These are phyloP conservation scores for Chironomus riparius DNA, from an alignment of 2,888 invertebrate genomes.

Conservation along the genomic window DNA sequence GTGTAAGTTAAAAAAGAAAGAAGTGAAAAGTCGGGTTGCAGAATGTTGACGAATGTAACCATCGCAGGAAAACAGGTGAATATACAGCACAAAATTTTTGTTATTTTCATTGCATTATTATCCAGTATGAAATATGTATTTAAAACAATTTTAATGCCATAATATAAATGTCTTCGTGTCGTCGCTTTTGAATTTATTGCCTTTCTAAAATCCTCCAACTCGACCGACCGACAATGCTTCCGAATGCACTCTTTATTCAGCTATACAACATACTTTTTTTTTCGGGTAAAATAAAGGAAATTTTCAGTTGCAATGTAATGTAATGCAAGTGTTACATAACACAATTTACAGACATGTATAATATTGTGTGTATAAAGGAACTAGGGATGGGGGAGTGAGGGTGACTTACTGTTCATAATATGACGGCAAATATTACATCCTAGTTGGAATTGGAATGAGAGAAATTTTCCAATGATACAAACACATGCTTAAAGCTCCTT, in stretches of 20 bases:
- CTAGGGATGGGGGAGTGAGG: too few relatives aligned
- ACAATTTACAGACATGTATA: constrained; percentile 3
- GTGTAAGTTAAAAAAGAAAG: neutral
- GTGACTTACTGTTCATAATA: too few relatives aligned
- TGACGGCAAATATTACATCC: too few relatives aligned
- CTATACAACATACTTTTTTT: too few relatives aligned
- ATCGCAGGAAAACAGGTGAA: neutral
- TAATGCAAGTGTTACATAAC: constrained; percentile 20
- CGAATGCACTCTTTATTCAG: neutral
- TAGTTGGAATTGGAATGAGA: neutral
- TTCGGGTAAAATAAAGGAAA: neutral
- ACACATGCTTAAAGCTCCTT: neutral
- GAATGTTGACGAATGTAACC: neutral
- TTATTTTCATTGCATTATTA: neutral
- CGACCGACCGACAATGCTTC: constrained; percentile 5
- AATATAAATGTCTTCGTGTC: constrained; percentile 12
- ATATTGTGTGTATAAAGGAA: too few relatives aligned
- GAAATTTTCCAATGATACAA: neutral
- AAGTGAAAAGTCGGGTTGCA: neutral
- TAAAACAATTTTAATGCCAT: constrained; percentile 13
- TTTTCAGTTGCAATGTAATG: neutral
- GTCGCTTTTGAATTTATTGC: constrained; percentile 18
- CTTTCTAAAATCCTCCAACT: neutral
- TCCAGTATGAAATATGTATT: neutral
- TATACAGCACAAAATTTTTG: neutral